phyloP scores from a whole-genome alignment of 1,140 invertebrate species.

The Medauroidea extradentata region DNA sequence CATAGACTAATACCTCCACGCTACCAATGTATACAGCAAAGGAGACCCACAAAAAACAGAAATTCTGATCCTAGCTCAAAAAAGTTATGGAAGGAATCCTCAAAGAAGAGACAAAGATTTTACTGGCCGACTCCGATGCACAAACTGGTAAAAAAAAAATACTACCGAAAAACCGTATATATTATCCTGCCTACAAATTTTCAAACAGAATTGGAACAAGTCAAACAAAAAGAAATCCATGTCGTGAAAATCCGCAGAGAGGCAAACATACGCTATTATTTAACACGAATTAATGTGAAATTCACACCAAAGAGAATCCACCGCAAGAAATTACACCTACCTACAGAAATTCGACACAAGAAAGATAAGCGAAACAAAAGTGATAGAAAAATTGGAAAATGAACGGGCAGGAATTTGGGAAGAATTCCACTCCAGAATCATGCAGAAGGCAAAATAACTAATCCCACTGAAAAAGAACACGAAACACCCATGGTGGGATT shows the following conservation, averaged over 20 bases:
- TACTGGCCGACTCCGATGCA: too few species aligned
- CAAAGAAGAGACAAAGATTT: too few species aligned
- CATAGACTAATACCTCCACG: too few species aligned
- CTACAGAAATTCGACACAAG: neutral
- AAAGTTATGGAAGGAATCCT: too few species aligned
- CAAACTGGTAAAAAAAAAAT: too few species aligned
- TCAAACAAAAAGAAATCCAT: neutral
- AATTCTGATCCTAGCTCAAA: too few species aligned
- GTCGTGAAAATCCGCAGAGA: neutral
- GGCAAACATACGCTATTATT: neutral
- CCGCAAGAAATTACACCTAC: neutral
- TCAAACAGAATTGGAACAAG: too few species aligned
- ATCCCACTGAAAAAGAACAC: neutral
- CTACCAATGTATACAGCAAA: too few species aligned
- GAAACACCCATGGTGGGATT: neutral
- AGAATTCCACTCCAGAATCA: neutral
- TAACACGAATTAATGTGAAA: neutral
- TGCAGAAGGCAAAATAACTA: neutral
- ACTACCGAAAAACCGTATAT: too few species aligned
- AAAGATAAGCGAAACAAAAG: neutral
- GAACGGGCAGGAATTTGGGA: neutral
- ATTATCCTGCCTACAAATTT: too few species aligned
- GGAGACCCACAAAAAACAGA: too few species aligned
- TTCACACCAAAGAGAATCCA: neutral
- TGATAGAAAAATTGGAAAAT: neutral